Percentiles rank a stretch among this genome's conserved stretches.
Conservation (phyloP, 2,113 vertebrate genomes). For the Lathamus discolor region DNA sequence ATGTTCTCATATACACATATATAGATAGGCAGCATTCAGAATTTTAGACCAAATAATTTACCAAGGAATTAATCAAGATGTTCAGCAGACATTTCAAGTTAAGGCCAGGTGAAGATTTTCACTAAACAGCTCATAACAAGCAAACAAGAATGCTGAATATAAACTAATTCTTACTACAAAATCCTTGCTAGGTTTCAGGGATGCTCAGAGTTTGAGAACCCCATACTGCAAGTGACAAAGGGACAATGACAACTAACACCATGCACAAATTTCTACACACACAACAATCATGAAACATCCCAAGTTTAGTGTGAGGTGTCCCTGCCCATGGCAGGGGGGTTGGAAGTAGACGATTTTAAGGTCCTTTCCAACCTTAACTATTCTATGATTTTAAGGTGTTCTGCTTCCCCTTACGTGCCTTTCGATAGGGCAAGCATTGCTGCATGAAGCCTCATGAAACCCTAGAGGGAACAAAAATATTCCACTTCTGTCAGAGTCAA, state of each 20-base stretch:
- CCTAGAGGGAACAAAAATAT: neutral
- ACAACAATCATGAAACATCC: neutral
- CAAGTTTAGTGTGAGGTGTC: neutral
- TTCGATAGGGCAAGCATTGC: neutral
- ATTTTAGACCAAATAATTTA: neutral
- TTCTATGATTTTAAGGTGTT: neutral
- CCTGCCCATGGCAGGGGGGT: too few species aligned
- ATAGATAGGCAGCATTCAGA: neutral
- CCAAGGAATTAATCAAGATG: neutral
- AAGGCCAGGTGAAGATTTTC: neutral
- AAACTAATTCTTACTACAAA: neutral
- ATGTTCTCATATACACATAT: neutral
- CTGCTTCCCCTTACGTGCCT: neutral
- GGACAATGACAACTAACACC: neutral
- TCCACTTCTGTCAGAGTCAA: neutral
- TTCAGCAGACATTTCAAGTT: neutral
- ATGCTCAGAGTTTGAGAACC: neutral
- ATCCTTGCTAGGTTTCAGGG: neutral
- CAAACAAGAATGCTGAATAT: neutral
- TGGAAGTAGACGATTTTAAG: too few species aligned
- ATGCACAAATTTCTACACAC: neutral
- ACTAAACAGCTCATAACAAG: neutral
- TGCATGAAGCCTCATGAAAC: neutral
- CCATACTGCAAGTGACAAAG: neutral
- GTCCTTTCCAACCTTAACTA: too few species aligned